These are phyloP conservation scores for Ptyas mucosa DNA, from an alignment of 2,113 vertebrate genomes.

Conservation along the genomic window DNA sequence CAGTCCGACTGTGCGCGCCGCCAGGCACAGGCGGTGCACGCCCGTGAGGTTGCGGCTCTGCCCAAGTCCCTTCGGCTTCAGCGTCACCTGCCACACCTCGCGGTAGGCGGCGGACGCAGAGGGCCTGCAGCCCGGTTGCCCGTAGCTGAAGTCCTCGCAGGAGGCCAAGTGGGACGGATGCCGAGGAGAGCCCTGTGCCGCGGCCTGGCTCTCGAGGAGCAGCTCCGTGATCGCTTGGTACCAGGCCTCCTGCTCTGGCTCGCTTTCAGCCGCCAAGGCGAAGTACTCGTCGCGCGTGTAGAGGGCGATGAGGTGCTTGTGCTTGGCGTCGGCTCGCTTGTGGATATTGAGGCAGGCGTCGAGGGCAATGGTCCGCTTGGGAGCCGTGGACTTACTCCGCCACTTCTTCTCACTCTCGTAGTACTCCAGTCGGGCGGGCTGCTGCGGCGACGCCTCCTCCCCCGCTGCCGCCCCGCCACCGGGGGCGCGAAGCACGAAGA, in stretches of 20 bases:
- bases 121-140: constrained; percentile 73
- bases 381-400: constrained; percentile 88
- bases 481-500: constrained; percentile 87
- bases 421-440: constrained; percentile 88
- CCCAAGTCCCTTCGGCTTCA: constrained; percentile 92
- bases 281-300: constrained; percentile 98
- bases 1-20: constrained; percentile 89
- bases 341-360: constrained; percentile 94
- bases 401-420: constrained; percentile 99
- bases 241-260: constrained; percentile 94
- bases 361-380: constrained; percentile 88
- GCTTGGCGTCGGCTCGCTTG: constrained; percentile 94
- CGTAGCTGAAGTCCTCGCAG: constrained; percentile 4
- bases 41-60: constrained; percentile 89
- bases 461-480: constrained; percentile 50
- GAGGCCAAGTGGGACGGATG: constrained; percentile 47
- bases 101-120: constrained; percentile 76
- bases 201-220: constrained; percentile 80
- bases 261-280: constrained; percentile 91
- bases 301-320: constrained; percentile 95
- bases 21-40: constrained; percentile 91
- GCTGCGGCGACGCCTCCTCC: constrained; percentile 52
- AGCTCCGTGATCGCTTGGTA: constrained; percentile 85
- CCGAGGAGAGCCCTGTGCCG: constrained; percentile 72
- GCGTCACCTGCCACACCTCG: constrained; percentile 95